Evolutionary conservation across 2,888 invertebrate species (phyloP), one percentile per base, ranked within the genome.

Genomic region (Heliconius cydno): DNA sequence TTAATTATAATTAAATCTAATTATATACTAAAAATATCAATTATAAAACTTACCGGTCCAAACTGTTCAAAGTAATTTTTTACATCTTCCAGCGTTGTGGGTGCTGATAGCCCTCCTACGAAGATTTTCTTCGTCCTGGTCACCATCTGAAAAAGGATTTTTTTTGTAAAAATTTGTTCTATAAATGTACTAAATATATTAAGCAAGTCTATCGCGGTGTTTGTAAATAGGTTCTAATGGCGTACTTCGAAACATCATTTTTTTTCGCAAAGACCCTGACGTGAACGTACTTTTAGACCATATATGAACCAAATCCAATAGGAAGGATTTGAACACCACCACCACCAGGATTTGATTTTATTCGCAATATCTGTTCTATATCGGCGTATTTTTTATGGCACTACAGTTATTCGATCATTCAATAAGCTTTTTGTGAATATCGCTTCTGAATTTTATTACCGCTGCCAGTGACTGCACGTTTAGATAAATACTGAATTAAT

Each of bases 81-180:
- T 94, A 99, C 99, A 95, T 99, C 99, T 96, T 99, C 99, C 94
- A 99, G 97, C 91, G 99, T 99, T 92, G 99, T 99, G 92, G 99
- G 98, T 92, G 99, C 99, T 90, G 99, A 99, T 90, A 99, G 97
- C 92, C 99, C 99, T 90, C 99, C 99, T 92, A 99, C 99, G 96
- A 99, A 99, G 96, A 99, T 99, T 96, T 99, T 99, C 98, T 99
- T 99, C 96, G 99, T 99, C 96, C 99, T 98, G 96, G 99, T 99
- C 95, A 99, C 99, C 99, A 99, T 99, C 99, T 99, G 97, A 5
- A 97, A 97, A 85, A 90, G 91, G 88, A 84, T 86, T 80, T 15
- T 57, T 13, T 74, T 28, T 67, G 82, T 71, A 81, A 65, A n/a
- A 73, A 9, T 38, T 13, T 60, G 12, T n/a, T 25, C 7, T 3